phyloP scores from a whole-genome alignment of 2,113 vertebrate genomes.

The Python bivittatus region DNA sequence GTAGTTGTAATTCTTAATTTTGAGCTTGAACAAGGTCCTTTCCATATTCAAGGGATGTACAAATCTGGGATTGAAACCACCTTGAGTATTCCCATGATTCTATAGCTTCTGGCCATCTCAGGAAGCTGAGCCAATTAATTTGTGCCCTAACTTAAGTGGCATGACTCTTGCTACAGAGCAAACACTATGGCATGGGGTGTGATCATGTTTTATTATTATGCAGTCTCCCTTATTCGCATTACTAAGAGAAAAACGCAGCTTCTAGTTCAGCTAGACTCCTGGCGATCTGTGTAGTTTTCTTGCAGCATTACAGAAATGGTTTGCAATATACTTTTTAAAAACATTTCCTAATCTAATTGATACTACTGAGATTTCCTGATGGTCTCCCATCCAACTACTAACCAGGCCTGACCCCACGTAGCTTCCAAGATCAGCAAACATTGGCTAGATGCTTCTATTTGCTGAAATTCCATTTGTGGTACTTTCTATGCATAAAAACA shows the following conservation, averaged over 20 bases:
- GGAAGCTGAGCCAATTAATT: background rate
- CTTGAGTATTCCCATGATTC: background rate
- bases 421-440: background rate
- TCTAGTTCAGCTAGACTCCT: background rate
- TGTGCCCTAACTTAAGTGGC: background rate
- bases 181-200: background rate
- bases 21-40: background rate
- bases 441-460: background rate
- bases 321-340: background rate
- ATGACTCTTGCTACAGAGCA: background rate
- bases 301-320: background rate
- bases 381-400: background rate
- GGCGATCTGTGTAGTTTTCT: background rate
- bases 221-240: background rate
- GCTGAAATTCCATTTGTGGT: background rate
- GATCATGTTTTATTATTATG: background rate
- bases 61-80: background rate
- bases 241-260: background rate
- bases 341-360: background rate
- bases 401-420: background rate
- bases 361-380: background rate
- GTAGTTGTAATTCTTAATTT: background rate
- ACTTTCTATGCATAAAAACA: background rate
- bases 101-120: background rate
- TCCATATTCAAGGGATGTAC: background rate